phyloP scores from a whole-genome alignment of 2,888 invertebrate genomes.

The Cybosia mesomella region DNA sequence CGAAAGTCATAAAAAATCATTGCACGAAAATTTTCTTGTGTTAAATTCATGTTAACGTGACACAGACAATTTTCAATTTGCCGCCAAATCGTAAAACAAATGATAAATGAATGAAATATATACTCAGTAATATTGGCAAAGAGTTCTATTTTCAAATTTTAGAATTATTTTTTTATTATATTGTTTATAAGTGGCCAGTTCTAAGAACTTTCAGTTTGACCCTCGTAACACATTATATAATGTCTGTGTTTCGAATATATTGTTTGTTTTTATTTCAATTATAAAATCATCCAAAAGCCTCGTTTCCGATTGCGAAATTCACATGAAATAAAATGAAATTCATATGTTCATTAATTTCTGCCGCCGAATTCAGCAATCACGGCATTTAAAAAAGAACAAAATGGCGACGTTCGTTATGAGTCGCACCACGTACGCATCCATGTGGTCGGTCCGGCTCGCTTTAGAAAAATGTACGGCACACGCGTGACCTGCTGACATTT shows the following conservation, averaged over 20 bases:
- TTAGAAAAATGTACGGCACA: constrained; percentile 58
- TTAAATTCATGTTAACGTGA: too few species aligned
- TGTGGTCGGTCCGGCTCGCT: constrained; percentile 51
- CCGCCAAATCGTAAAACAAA: too few species aligned
- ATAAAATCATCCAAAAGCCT: constrained; percentile 6
- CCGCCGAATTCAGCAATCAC: constrained; percentile 20
- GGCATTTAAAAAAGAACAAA: constrained; percentile 39
- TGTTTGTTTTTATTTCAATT: not conserved
- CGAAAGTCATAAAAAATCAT: too few species aligned
- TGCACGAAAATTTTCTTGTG: too few species aligned
- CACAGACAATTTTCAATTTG: too few species aligned
- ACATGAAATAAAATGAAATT: constrained; percentile 6
- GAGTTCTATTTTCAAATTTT: too few species aligned
- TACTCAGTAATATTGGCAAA: too few species aligned
- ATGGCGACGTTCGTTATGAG: constrained; percentile 43
- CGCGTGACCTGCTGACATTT: constrained; percentile 48
- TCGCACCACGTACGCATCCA: constrained; percentile 53
- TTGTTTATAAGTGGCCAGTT: too few species aligned
- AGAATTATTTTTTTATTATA: too few species aligned
- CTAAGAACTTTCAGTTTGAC: too few species aligned
- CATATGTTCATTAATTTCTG: constrained; percentile 22
- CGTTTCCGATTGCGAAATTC: constrained; percentile 24
- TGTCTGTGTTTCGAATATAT: not conserved
- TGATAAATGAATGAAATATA: too few species aligned
- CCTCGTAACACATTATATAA: too few species aligned